These are phyloP conservation scores for Apodemus sylvaticus DNA, from an alignment of 2,113 vertebrate species.

Conservation along the genomic window DNA sequence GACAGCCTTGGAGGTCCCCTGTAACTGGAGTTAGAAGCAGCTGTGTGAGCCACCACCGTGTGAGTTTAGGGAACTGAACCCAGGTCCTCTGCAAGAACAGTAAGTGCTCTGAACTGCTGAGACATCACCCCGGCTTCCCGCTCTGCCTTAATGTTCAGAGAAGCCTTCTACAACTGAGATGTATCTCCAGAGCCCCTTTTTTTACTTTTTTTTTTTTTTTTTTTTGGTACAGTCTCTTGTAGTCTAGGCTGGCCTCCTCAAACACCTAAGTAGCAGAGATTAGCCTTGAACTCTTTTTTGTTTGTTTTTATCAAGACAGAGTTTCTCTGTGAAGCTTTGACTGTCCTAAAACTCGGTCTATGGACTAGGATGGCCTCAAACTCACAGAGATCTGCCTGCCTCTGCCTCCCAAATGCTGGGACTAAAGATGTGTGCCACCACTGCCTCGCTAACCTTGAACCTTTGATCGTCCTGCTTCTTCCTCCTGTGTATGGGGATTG, in stretches of 20 bases:
- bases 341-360: neutral
- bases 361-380: neutral
- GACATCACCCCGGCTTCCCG: neutral
- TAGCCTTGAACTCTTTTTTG: neutral
- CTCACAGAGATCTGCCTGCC: neutral
- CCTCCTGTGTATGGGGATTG: neutral
- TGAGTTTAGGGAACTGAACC: neutral
- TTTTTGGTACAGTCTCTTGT: neutral
- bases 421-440: neutral
- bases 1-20: neutral
- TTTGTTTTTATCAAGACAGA: neutral
- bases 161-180: neutral
- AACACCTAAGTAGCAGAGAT: neutral
- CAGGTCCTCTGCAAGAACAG: neutral
- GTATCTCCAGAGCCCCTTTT: neutral
- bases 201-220: neutral
- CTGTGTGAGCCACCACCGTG: neutral
- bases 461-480: neutral
- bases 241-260: neutral
- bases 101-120: neutral
- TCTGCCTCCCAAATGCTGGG: neutral
- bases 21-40: neutral
- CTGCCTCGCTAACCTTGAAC: neutral
- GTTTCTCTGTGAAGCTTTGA: neutral
- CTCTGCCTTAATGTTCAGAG: neutral